Base-by-base conservation (phyloP, 2,797 vertebrate species). In the Sebastes paucispinis region DNA sequence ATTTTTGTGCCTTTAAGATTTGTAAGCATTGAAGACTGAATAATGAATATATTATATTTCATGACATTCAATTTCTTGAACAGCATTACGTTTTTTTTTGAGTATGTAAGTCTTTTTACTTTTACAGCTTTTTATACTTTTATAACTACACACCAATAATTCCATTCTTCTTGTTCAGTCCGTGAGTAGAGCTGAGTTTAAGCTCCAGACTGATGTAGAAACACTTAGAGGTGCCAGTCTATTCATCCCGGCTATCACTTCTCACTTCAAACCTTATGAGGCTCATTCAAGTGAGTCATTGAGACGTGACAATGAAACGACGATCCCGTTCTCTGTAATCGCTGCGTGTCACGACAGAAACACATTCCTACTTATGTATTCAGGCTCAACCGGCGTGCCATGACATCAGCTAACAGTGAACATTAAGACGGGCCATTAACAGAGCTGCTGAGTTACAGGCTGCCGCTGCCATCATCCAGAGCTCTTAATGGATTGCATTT, bases 401-500 rank as follows among this genome's bases (percentile, higher is more conserved):
- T 96, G 93, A 93, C 93, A 91, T 95, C 94, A 95, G 86, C 86
- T 80, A 78, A 90, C 87, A 85, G 87, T n/a, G 89, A 89, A 75
- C 91, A 88, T 92, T 93, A 89, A 88, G 87, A 91, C 91, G 85
- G 87, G 89, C 93, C 93, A 95, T 96, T 95, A 95, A 93, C 93
- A 81, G 88, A 93, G 90, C 88, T 80, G 95, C 91, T 94, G 94
- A 95, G 93, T 95, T 94, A 96, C 94, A 92, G 92, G 93, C 92
- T 68, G 89, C 90, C 86, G 90, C 93, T 93, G 92, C 91, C 90
- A 91, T 94, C 91, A 90, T 2, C 90, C 88, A 57, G 71, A 88
- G 94, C 95, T 95, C 94, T 95, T 97, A 97, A 96, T 94, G 95
- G 96, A 97, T 96, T 91, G 94, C 91, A 93, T 94, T 90, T 93